These are phyloP conservation scores for Rostratula benghalensis DNA, from an alignment of 2,113 vertebrate species.

Conservation along the genomic window DNA sequence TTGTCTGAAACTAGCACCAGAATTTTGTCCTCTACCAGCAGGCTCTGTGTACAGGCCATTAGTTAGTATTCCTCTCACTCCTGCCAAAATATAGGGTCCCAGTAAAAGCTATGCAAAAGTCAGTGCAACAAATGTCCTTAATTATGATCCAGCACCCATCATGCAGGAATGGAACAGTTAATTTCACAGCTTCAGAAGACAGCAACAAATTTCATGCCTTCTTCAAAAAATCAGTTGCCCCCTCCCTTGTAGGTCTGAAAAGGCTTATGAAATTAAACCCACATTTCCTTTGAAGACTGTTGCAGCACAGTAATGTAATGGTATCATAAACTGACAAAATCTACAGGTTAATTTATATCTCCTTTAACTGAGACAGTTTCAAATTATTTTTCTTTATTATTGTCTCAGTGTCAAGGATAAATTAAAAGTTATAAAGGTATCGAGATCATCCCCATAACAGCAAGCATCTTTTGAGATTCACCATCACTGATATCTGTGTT, in stretches of 20 bases:
- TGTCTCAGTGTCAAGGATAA: background rate
- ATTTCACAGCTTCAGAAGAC: background rate
- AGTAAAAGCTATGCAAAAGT: background rate
- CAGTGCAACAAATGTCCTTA: background rate
- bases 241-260: background rate
- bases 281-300: background rate
- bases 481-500: accelerated
- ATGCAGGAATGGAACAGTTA: background rate
- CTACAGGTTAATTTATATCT: background rate
- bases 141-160: background rate
- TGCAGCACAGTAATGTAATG: background rate
- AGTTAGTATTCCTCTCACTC: background rate
- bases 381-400: background rate
- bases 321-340: background rate
- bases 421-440: background rate
- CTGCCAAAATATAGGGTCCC: background rate
- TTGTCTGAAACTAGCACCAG: background rate
- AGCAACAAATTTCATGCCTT: background rate
- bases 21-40: background rate
- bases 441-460: background rate
- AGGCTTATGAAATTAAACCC: background rate
- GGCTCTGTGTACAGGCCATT: background rate
- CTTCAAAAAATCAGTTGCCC: background rate
- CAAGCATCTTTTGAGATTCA: background rate
- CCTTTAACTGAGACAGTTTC: background rate